Evolutionary conservation across 1,140 invertebrate genomes (phyloP).

Genomic region (Aporrectodea caliginosa): DNA sequence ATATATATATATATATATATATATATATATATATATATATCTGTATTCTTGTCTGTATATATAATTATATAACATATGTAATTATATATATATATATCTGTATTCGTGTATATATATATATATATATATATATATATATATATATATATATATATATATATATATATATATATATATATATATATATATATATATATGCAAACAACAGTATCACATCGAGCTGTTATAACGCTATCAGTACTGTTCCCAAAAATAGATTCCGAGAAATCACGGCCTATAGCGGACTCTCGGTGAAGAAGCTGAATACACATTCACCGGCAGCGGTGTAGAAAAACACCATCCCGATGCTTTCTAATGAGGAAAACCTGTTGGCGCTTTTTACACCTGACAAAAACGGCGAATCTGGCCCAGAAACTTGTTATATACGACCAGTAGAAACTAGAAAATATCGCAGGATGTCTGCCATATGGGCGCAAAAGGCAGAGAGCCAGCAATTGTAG

Average conservation of each 20-base stretch:
- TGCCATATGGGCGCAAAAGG: too few species aligned
- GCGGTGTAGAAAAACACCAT: too few species aligned
- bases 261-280: not conserved
- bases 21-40: slow-evolving; percentile 1
- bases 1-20: not conserved
- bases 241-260: not conserved
- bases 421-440: too few species aligned
- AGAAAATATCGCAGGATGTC: too few species aligned
- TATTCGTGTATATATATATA: not conserved
- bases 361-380: too few species aligned
- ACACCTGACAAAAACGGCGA: too few species aligned
- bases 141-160: slow-evolving; percentile 26
- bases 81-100: slow-evolving; percentile 6
- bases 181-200: slow-evolving; percentile 24
- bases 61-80: slow-evolving; percentile 9
- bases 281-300: too few species aligned
- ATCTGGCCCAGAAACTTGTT: too few species aligned
- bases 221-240: not conserved
- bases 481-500: too few species aligned
- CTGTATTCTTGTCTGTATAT: not conserved
- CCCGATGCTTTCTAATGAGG: too few species aligned
- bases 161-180: slow-evolving; percentile 22
- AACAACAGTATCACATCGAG: not conserved
- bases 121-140: slow-evolving; percentile 16
- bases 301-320: too few species aligned